Evolutionary conservation across 2,888 invertebrate genomes (phyloP).

Genomic region (Scotopteryx bipunctaria): DNA sequence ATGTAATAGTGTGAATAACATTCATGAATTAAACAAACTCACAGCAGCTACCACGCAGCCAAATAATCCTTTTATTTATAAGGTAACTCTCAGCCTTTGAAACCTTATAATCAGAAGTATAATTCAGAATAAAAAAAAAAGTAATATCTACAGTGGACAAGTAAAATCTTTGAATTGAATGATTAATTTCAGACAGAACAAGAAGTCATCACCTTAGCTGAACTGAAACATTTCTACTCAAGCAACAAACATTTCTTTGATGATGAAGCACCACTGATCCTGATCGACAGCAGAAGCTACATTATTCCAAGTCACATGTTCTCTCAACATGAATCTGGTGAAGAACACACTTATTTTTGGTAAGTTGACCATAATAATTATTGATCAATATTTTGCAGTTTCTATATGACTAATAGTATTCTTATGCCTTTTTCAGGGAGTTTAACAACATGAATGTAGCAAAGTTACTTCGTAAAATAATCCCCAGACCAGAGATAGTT

Average conservation of each 20-base stretch:
- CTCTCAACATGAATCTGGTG: slow-evolving; percentile 43
- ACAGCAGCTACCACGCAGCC: slow-evolving; percentile 60
- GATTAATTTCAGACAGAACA: slow-evolving; percentile 82
- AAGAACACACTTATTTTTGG: slow-evolving; percentile 63
- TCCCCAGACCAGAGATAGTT: slow-evolving; percentile 88
- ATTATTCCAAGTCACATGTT: slow-evolving; percentile 68
- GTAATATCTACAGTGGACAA: no score
- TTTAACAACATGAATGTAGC: slow-evolving; percentile 90
- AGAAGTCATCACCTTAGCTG: slow-evolving; percentile 76
- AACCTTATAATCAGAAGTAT: no score
- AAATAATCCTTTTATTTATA: slow-evolving; percentile 80
- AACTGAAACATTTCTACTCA: slow-evolving; percentile 83
- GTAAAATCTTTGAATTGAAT: no score
- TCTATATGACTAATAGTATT: neutral
- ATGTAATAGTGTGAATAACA: slow-evolving; percentile 87
- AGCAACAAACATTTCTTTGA: slow-evolving; percentile 84
- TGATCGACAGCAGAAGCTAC: slow-evolving; percentile 63
- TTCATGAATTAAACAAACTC: slow-evolving; percentile 86
- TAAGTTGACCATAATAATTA: slow-evolving; percentile 39
- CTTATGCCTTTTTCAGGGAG: slow-evolving; percentile 82
- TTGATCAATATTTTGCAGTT: neutral
- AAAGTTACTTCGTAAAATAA: slow-evolving; percentile 87
- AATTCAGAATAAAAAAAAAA: no score
- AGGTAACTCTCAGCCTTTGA: no score
- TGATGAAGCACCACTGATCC: slow-evolving; percentile 85